Percentiles rank a stretch among this genome's conserved stretches.
Evolutionary conservation across 2,113 vertebrate species (phyloP).

Genomic region (Hemiscyllium ocellatum): DNA sequence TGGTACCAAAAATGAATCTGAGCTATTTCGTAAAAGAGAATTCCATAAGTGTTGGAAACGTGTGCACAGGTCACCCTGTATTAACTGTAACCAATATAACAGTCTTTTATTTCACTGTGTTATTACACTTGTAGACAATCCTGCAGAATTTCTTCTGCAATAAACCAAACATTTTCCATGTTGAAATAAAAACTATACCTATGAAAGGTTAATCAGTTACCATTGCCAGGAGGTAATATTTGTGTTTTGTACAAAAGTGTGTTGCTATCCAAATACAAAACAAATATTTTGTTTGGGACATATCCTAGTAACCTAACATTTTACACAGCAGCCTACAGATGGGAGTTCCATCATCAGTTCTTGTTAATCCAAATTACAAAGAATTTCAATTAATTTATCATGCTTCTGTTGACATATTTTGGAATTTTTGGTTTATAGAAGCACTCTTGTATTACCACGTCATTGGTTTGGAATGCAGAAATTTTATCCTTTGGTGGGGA

Average conservation of each 20-base stretch:
- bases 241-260: background rate
- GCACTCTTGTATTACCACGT: background rate
- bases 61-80: background rate
- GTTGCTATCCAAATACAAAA: background rate
- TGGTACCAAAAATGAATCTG: background rate
- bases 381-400: constrained; percentile 1
- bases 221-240: background rate
- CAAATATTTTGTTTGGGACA: background rate
- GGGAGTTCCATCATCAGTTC: background rate
- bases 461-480: background rate
- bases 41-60: background rate
- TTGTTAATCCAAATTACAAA: background rate
- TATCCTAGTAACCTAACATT: background rate
- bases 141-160: background rate
- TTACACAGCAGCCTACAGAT: background rate
- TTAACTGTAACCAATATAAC: background rate
- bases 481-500: background rate
- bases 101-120: background rate
- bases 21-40: background rate
- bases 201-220: constrained; percentile 4
- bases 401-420: background rate
- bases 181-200: background rate
- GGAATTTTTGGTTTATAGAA: background rate
- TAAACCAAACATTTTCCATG: background rate
- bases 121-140: background rate